Evolutionary conservation across 2,797 vertebrate genomes (phyloP).

Genomic region (Alcedo atthis): DNA sequence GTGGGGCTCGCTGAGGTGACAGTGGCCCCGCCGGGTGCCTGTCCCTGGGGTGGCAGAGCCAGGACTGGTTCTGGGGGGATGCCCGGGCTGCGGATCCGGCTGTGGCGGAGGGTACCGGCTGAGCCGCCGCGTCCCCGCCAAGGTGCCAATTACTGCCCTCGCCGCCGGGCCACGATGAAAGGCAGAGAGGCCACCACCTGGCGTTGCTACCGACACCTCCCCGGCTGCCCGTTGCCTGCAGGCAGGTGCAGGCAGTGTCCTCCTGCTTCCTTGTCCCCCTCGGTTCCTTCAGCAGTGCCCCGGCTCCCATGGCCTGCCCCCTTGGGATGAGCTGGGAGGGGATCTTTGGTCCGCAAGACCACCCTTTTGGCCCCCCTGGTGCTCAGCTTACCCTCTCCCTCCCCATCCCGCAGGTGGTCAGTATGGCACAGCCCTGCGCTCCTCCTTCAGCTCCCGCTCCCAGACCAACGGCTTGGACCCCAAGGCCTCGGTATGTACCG

Average conservation of each 20-base stretch:
- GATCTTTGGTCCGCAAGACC: neutral
- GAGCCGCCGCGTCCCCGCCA: neutral
- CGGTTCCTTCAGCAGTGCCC: accelerated
- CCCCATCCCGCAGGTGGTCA: constrained; percentile 1
- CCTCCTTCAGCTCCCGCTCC: constrained; percentile 77
- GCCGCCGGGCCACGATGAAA: neutral
- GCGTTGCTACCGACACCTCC: neutral
- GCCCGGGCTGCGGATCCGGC: neutral
- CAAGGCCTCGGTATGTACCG: constrained; percentile 51
- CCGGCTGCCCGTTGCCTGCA: neutral
- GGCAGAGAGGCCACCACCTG: neutral
- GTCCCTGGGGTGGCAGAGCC: accelerated
- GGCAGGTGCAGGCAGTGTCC: neutral
- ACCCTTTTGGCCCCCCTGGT: accelerated
- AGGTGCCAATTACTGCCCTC: neutral
- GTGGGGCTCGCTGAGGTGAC: accelerated
- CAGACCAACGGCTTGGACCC: constrained; percentile 69
- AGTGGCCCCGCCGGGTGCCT: accelerated
- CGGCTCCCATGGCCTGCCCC: accelerated
- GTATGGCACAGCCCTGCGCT: constrained; percentile 47
- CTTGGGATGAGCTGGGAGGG: neutral
- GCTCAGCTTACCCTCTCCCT: accelerated
- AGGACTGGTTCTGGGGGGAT: neutral
- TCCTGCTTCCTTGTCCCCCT: neutral
- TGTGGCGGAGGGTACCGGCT: accelerated